These are phyloP conservation scores for Hemitrygon akajei DNA, from an alignment of 2,797 vertebrate species.

Conservation along the genomic window DNA sequence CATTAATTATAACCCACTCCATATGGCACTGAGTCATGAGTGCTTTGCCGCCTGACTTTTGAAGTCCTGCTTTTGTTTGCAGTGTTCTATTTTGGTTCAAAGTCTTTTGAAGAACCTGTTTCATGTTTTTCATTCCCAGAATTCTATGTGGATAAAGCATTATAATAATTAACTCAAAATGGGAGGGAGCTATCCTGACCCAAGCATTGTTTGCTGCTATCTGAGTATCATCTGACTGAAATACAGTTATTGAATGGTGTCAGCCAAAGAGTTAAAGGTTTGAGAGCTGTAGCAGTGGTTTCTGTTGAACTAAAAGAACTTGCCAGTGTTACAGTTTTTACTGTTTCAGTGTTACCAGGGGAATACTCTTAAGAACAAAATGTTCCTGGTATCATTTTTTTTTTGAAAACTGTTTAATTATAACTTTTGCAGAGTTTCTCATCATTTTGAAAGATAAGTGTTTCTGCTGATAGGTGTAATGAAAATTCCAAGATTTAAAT, in stretches of 20 bases:
- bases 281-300: neutral
- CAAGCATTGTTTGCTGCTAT: neutral
- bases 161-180: neutral
- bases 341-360: conserved; percentile 30
- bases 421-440: conserved; percentile 13
- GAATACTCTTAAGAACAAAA: conserved; percentile 33
- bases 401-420: conserved; percentile 28
- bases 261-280: conserved; percentile 33
- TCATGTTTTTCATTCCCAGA: conserved; percentile 32
- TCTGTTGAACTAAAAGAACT: conserved; percentile 8
- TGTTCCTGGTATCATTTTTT: conserved; percentile 30
- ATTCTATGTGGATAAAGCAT: neutral
- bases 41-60: neutral
- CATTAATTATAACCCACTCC: conserved; percentile 21
- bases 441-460: conserved; percentile 23
- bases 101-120: neutral
- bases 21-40: conserved; percentile 17
- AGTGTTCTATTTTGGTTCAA: conserved; percentile 28
- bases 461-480: conserved; percentile 8
- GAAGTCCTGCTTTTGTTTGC: conserved; percentile 20
- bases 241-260: neutral
- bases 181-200: neutral
- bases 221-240: neutral
- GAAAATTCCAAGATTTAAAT: neutral
- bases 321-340: conserved; percentile 23